These are phyloP conservation scores for Manis pentadactyla DNA, from an alignment of 2,797 vertebrate genomes.

Conservation along the genomic window DNA sequence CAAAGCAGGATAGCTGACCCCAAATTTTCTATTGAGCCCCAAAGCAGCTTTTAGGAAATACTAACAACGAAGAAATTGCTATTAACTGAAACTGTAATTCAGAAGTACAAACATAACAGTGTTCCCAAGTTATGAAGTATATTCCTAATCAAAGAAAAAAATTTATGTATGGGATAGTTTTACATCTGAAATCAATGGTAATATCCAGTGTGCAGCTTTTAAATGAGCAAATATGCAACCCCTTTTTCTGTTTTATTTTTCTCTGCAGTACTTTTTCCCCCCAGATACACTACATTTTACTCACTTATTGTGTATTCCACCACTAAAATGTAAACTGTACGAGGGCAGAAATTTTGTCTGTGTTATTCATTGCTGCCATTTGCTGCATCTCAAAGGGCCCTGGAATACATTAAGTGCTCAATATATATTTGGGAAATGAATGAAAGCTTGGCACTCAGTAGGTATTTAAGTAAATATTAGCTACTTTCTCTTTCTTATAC, in stretches of 20 bases:
- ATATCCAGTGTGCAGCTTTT: background rate
- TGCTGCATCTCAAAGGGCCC: background rate
- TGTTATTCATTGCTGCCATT: background rate
- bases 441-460: background rate
- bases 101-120: conserved; percentile 48
- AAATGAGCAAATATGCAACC: conserved; percentile 6
- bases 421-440: conserved; percentile 47
- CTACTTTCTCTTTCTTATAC: background rate
- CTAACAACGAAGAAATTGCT: conserved; percentile 15
- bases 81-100: conserved; percentile 48
- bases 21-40: conserved; percentile 53
- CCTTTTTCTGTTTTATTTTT: background rate
- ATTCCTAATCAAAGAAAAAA: conserved; percentile 50
- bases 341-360: conserved; percentile 11
- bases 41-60: conserved; percentile 59
- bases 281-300: background rate
- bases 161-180: background rate
- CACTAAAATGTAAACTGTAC: conserved; percentile 38
- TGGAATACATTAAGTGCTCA: conserved; percentile 34
- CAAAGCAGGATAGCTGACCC: background rate
- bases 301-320: conserved; percentile 20
- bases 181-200: conserved; percentile 65
- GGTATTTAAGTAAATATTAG: background rate
- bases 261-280: background rate
- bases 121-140: conserved; percentile 49